A percentile compares a stretch with the other conserved stretches of the same genome.
phyloP scores from a whole-genome alignment of 2,113 vertebrate genomes.

The Eupsittula cactorum region DNA sequence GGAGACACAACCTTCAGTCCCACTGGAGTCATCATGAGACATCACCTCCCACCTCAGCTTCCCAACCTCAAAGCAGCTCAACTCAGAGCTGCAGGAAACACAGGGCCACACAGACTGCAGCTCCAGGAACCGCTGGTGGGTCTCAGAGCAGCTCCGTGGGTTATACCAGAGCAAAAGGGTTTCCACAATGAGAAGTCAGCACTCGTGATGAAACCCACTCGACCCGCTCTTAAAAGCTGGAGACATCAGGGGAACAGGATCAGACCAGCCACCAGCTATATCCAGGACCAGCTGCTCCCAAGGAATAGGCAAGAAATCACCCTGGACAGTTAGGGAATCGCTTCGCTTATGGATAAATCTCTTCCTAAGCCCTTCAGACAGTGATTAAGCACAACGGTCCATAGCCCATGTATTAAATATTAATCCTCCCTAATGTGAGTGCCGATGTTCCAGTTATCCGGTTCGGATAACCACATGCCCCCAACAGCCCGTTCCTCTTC shows the following conservation, averaged over 20 bases:
- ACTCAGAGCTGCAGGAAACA: not conserved
- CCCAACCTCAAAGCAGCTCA: not conserved
- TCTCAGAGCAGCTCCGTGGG: not conserved
- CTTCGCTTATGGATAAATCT: not conserved
- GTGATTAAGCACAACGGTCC: slow-evolving; percentile 8
- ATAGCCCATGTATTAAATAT: slow-evolving; percentile 27
- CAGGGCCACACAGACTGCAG: not conserved
- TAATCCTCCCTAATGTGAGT: slow-evolving; percentile 21
- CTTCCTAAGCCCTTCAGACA: slow-evolving; percentile 21
- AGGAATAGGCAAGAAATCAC: slow-evolving; percentile 26
- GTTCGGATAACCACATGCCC: not conserved
- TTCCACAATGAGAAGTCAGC: not conserved
- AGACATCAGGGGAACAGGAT: not conserved
- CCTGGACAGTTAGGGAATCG: not conserved
- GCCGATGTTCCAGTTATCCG: not conserved
- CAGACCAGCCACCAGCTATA: not conserved
- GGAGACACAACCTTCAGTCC: not conserved
- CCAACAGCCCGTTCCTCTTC: not conserved
- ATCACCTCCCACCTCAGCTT: not conserved
- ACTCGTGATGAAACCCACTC: not conserved
- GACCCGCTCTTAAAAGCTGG: not conserved
- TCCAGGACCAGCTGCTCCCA: not conserved
- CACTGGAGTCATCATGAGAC: not conserved
- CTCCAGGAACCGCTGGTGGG: not conserved
- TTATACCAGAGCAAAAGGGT: not conserved